Evolutionary conservation across 2,888 invertebrate genomes (phyloP).

Genomic region (Criorhina ranunculi): DNA sequence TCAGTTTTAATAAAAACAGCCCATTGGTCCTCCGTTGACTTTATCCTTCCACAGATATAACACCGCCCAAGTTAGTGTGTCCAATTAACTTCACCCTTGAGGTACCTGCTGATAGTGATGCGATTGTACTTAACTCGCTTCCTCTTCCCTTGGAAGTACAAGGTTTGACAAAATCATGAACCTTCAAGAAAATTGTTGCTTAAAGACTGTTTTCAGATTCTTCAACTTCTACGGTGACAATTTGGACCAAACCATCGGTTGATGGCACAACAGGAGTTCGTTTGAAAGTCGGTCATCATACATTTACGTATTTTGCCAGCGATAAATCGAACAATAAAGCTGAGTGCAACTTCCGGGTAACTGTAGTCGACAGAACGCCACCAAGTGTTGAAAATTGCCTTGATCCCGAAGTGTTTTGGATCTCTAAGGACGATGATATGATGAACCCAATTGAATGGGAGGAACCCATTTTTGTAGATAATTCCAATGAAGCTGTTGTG

Average conservation of each 20-base stretch:
- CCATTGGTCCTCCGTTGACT: background rate
- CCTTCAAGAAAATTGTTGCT: background rate
- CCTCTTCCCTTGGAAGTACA: constrained; percentile 59
- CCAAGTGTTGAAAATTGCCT: constrained; percentile 87
- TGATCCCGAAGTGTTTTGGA: constrained; percentile 86
- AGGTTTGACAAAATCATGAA: constrained; percentile 24
- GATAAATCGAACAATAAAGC: constrained; percentile 87
- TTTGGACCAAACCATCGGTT: constrained; percentile 87
- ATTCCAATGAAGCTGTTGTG: constrained; percentile 79
- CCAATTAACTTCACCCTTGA: constrained; percentile 55
- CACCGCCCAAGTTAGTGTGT: constrained; percentile 62
- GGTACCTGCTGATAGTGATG: constrained; percentile 47
- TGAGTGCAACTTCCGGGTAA: constrained; percentile 87
- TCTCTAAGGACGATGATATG: constrained; percentile 83
- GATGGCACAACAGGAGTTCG: constrained; percentile 83
- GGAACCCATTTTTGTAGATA: constrained; percentile 84
- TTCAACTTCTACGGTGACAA: constrained; percentile 85
- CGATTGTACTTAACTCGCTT: constrained; percentile 41
- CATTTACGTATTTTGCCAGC: constrained; percentile 87
- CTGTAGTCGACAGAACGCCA: constrained; percentile 86
- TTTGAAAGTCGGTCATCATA: constrained; percentile 86
- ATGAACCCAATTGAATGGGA: constrained; percentile 85
- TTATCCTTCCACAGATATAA: constrained; percentile 43
- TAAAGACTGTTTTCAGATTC: constrained; percentile 85
- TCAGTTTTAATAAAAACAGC: no score